Evolutionary conservation across 2,888 invertebrate species (phyloP).

Genomic region (Agriopis marginaria): DNA sequence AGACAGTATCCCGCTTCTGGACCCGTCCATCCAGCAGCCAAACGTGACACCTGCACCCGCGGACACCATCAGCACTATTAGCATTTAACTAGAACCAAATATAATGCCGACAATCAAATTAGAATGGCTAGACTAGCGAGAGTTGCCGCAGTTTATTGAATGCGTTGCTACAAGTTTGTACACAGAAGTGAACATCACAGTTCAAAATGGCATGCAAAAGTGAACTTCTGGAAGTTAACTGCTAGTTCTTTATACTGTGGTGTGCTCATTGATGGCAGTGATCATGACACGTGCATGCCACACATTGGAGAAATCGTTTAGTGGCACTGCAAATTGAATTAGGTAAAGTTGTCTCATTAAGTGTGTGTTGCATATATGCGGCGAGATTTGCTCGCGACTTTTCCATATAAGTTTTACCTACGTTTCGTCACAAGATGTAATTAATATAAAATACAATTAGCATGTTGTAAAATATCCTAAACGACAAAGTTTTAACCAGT

Average conservation of each 20-base stretch:
- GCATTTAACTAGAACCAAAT: constrained; percentile 66
- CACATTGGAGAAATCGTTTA: too few relatives aligned
- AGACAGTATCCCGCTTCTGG: constrained; percentile 80
- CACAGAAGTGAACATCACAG: not conserved
- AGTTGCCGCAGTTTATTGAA: not conserved
- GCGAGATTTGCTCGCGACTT: too few relatives aligned
- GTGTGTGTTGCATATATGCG: too few relatives aligned
- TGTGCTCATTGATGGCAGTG: too few relatives aligned
- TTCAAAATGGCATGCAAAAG: not conserved
- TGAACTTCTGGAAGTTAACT: not conserved
- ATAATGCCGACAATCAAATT: constrained; percentile 8
- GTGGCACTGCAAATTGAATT: too few relatives aligned
- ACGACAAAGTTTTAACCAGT: constrained; percentile 16
- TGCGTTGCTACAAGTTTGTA: not conserved
- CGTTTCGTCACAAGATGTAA: not conserved
- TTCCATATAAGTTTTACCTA: too few relatives aligned
- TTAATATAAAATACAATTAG: not conserved
- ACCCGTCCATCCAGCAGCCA: constrained; percentile 76
- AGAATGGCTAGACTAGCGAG: not conserved
- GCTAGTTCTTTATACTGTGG: too few relatives aligned
- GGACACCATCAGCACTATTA: constrained; percentile 83
- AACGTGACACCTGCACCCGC: constrained; percentile 75
- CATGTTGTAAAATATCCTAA: not conserved
- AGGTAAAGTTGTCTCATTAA: too few relatives aligned
- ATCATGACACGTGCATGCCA: too few relatives aligned